These are phyloP conservation scores for Mystacides longicornis DNA, from an alignment of 2,888 invertebrate species.

Conservation along the genomic window DNA sequence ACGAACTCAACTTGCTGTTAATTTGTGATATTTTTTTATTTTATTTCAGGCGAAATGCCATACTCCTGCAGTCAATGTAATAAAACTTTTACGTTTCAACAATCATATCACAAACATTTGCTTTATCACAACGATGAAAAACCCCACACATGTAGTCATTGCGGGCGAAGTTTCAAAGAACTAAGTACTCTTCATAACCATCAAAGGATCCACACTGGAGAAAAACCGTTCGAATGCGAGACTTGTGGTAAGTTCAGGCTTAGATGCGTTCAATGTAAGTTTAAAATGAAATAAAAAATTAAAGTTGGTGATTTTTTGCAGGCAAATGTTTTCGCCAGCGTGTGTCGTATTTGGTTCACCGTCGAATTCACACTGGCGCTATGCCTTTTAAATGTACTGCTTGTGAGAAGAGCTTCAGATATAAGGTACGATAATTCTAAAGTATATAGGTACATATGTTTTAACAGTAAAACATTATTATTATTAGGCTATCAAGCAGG, in stretches of 20 bases:
- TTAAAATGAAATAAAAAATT: too few species aligned
- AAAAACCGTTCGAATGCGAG: slow-evolving; percentile 81
- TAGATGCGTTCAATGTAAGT: too few species aligned
- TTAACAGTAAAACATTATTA: too few species aligned
- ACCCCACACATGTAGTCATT: slow-evolving; percentile 66
- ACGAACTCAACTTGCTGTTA: too few species aligned
- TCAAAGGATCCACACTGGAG: slow-evolving; percentile 76
- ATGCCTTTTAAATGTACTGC: slow-evolving; percentile 80
- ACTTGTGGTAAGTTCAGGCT: slow-evolving; percentile 65
- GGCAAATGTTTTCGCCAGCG: slow-evolving; percentile 82
- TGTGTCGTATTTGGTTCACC: slow-evolving; percentile 78
- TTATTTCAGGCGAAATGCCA: slow-evolving; percentile 71
- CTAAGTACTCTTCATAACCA: slow-evolving; percentile 82
- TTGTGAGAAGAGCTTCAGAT: slow-evolving; percentile 74
- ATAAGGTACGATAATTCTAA: slow-evolving; percentile 51
- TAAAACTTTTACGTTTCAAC: slow-evolving; percentile 83
- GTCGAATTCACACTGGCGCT: slow-evolving; percentile 75
- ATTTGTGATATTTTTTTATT: too few species aligned
- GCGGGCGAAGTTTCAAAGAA: slow-evolving; percentile 79
- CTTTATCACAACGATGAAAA: slow-evolving; percentile 82
- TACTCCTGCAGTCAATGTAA: slow-evolving; percentile 75
- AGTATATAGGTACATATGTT: too few species aligned
- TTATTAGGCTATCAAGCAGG: too few species aligned
- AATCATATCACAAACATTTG: slow-evolving; percentile 83
- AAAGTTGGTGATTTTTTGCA: slow-evolving; percentile 35